Percentiles rank a stretch among this genome's conserved stretches.
phyloP scores from a whole-genome alignment of 1,140 invertebrate species.

The Phthorimaea operculella region DNA sequence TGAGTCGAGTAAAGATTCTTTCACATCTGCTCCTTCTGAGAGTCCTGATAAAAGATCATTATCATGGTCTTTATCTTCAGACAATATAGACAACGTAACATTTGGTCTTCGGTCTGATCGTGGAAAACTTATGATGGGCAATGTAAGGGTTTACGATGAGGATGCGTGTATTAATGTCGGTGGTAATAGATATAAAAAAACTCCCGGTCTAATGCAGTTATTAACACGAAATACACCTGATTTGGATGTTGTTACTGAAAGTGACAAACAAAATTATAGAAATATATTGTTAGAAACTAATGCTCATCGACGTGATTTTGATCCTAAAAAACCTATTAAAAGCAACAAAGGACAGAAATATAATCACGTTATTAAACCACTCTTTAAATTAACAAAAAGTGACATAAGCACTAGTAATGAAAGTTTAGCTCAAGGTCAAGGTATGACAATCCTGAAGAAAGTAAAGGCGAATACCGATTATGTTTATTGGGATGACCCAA shows the following conservation, averaged over 20 bases:
- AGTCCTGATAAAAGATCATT: conserved; percentile 4
- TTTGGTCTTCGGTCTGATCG: background rate
- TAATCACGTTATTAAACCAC: conserved; percentile 3
- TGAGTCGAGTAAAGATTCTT: background rate
- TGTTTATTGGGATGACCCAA: conserved; percentile 25
- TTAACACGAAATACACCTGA: conserved; percentile 13
- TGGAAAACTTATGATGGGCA: conserved; percentile 4
- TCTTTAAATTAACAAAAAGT: conserved; percentile 5
- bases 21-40: background rate
- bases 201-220: conserved; percentile 23
- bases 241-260: conserved; percentile 7
- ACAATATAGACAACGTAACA: background rate
- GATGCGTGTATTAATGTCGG: background rate
- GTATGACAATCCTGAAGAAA: conserved; percentile 25
- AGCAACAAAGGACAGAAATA: conserved; percentile 9
- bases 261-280: conserved; percentile 24
- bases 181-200: conserved; percentile 12
- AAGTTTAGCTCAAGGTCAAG: background rate
- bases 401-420: background rate
- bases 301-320: conserved; percentile 21
- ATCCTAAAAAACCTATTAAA: conserved; percentile 17
- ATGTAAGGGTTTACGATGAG: background rate
- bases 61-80: conserved; percentile 5
- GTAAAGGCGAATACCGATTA: conserved; percentile 23
- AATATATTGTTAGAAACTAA: conserved; percentile 23